A percentile compares a stretch with the other conserved stretches of the same genome.
Evolutionary conservation across 2,888 invertebrate genomes (phyloP).

Genomic region (Meandrusa payeni): DNA sequence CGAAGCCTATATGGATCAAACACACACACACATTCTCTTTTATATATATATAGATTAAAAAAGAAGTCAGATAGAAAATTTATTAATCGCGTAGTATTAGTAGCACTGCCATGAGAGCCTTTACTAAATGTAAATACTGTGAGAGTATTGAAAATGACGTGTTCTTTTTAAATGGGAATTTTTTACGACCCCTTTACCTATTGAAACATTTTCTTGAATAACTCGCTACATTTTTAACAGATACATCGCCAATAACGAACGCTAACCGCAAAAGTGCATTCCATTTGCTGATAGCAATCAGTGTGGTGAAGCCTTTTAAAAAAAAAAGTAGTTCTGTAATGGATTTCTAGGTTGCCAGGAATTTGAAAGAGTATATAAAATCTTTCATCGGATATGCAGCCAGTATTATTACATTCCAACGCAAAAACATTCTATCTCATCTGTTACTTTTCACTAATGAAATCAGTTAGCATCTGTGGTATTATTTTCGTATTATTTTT

Average conservation of each 20-base stretch:
- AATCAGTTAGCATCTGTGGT: no score
- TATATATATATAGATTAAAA: no score
- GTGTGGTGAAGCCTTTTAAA: constrained; percentile 51
- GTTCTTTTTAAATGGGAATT: no score
- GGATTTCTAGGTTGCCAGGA: constrained; percentile 39
- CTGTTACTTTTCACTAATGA: neutral
- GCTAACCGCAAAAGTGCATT: constrained; percentile 51
- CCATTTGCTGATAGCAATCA: constrained; percentile 46
- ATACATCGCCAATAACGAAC: constrained; percentile 34
- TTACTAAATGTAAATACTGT: no score
- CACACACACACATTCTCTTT: no score
- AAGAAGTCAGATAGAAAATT: no score
- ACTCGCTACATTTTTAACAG: constrained; percentile 18
- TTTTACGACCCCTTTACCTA: no score
- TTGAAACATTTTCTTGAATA: constrained; percentile 12
- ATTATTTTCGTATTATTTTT: no score
- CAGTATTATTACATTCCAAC: constrained; percentile 18
- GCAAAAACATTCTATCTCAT: constrained; percentile 13
- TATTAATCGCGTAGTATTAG: no score
- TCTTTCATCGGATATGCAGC: constrained; percentile 21
- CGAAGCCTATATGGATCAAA: no score
- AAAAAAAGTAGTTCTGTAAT: constrained; percentile 56
- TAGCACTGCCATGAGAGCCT: no score
- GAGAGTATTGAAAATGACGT: no score
- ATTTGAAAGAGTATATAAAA: constrained; percentile 34